Base-by-base conservation (phyloP, 2,888 invertebrate genomes). In the Maniola hyperantus region DNA sequence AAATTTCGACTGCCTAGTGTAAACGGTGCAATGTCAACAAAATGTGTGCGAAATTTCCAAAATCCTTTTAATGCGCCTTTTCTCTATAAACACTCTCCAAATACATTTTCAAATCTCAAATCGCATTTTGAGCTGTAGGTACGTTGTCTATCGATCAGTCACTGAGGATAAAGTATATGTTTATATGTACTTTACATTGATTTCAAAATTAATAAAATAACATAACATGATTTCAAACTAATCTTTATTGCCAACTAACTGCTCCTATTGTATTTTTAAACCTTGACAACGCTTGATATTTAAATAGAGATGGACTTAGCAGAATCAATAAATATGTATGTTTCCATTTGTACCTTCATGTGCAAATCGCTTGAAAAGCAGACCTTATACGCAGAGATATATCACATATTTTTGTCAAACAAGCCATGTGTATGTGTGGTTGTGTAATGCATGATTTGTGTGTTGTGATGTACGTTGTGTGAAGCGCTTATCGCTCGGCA, bases 401-500 rank as follows among this genome's bases (percentile, higher is more conserved):
- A 71, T 69, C 48, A 65, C 63, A 68, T 67, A 70, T 68, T 71
- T 71, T 75, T 68, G 71, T 72, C 67, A 64, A 66, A 69, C 70
- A 72, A 67, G 63, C 50, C 44, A 67, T 74, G 74, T 73, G 76
- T 70, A 68, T 77, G 72, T 80, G 77, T 77, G 76, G 74, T 78
- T 81, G 80, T 82, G 79, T 78, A 81, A 79, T 79, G 71, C 69
- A 71, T 73, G 81, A 73, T 73, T 77, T 78, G 79, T 82, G 79
- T 82, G 82, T 79, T 80, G 80, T 81, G 80, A 78, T 83, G 81
- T 81, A 68, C 72, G 72, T 70, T 81, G 82, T 85, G 80, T 83
- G 83, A 83, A 82, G 79, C 83, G 87, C 87, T 90, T 91, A 91
- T 90, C 91, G 88, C 81, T 78, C 76, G 87, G 80, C 91, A 91